phyloP scores from a whole-genome alignment of 2,888 invertebrate species.

The Caenorhabditis panamensis region DNA sequence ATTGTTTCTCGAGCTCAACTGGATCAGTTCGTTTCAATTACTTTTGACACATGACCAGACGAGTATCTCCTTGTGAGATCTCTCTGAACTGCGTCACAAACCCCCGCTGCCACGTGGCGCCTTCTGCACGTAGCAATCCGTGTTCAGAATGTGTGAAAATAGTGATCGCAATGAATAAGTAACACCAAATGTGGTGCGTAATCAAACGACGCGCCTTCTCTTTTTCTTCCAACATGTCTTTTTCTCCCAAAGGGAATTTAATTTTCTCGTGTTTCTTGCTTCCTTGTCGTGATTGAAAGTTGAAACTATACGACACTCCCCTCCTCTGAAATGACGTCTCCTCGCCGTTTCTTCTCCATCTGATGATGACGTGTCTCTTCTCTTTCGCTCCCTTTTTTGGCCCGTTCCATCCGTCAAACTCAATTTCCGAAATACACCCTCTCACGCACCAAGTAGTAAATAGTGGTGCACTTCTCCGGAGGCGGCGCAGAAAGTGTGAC shows the following conservation, averaged over 20 bases:
- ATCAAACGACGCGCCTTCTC: constrained; percentile 5
- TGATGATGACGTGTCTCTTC: constrained; percentile 34
- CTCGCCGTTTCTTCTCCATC: background rate
- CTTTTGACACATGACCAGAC: background rate
- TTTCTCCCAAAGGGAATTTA: constrained; percentile 31
- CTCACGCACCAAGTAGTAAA: constrained; percentile 8
- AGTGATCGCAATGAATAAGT: constrained; percentile 23
- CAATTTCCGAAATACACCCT: constrained; percentile 30
- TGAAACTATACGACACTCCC: constrained; percentile 29
- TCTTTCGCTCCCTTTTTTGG: background rate
- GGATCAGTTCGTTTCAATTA: too few relatives aligned
- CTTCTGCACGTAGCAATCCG: background rate
- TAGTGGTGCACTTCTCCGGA: constrained; percentile 9
- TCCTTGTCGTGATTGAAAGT: constrained; percentile 15
- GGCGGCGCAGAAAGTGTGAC: constrained; percentile 11
- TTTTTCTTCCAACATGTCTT: background rate
- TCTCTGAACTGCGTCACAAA: background rate
- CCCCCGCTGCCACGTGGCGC: background rate
- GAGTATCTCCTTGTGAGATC: background rate
- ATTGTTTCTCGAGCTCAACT: too few relatives aligned
- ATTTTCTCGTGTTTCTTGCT: constrained; percentile 5
- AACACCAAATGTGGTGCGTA: constrained; percentile 24
- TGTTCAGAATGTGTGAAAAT: constrained; percentile 23
- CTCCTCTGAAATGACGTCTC: constrained; percentile 31
- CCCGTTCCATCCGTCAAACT: constrained; percentile 23